These are phyloP conservation scores for Ischnus inquisitorius DNA, from an alignment of 2,888 invertebrate species.

Conservation along the genomic window DNA sequence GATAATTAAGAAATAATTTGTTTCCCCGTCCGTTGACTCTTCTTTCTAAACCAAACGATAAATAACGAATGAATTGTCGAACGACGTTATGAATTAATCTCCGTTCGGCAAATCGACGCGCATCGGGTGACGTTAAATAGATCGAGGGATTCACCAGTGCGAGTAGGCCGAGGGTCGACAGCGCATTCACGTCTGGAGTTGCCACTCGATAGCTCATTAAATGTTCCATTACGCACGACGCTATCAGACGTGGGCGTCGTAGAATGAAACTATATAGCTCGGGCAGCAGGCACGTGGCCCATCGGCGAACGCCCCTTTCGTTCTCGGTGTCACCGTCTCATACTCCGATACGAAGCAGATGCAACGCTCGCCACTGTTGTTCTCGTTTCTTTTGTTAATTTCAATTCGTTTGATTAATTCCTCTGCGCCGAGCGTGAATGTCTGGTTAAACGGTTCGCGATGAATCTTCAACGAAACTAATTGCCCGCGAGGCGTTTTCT, in stretches of 20 bases:
- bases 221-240: slow-evolving; percentile 75
- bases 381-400: background rate
- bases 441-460: background rate
- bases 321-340: slow-evolving; percentile 49
- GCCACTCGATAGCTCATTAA: slow-evolving; percentile 68
- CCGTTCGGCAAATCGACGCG: slow-evolving; percentile 49
- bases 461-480: background rate
- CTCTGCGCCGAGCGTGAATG: background rate
- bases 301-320: slow-evolving; percentile 80
- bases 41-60: background rate
- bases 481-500: background rate
- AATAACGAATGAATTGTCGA: slow-evolving; percentile 13
- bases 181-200: slow-evolving; percentile 60
- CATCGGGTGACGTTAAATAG: slow-evolving; percentile 31
- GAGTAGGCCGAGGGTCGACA: slow-evolving; percentile 15
- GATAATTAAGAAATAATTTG: background rate
- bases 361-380: background rate
- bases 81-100: slow-evolving; percentile 12
- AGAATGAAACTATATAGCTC: slow-evolving; percentile 74
- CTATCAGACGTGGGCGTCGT: slow-evolving; percentile 80
- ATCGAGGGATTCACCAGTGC: background rate
- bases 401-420: background rate
- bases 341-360: slow-evolving; percentile 11
- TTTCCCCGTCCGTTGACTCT: background rate
- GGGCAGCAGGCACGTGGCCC: slow-evolving; percentile 81